These are phyloP conservation scores for Hemicrepidius hirtus DNA, from an alignment of 2,888 invertebrate genomes.

Conservation along the genomic window DNA sequence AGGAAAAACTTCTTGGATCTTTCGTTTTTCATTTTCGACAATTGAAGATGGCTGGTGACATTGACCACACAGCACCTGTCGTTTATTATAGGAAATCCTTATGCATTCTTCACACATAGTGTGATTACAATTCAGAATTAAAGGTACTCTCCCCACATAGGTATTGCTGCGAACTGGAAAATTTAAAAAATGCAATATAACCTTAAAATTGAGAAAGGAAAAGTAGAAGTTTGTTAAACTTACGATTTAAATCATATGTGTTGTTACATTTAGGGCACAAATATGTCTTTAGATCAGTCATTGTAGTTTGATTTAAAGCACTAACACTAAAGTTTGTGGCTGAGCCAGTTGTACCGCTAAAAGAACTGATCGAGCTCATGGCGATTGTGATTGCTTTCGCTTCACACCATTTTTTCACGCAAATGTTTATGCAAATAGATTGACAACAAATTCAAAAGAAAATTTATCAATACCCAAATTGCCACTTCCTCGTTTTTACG, in stretches of 20 bases:
- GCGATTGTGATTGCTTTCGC: too few relatives aligned
- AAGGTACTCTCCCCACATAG: constrained; percentile 71
- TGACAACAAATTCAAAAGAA: too few relatives aligned
- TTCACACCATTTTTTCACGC: too few relatives aligned
- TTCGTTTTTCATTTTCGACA: constrained; percentile 49
- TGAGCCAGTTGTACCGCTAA: neutral
- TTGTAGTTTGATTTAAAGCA: neutral
- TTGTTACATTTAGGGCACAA: constrained; percentile 56
- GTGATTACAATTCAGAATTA: constrained; percentile 81
- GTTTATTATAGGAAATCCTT: constrained; percentile 69
- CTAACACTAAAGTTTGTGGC: neutral
- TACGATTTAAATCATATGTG: constrained; percentile 54
- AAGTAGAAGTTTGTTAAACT: constrained; percentile 31
- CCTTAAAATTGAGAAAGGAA: constrained; percentile 23
- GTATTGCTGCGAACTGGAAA: constrained; percentile 54
- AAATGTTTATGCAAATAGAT: too few relatives aligned
- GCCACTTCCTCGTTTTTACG: too few relatives aligned
- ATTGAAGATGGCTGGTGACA: constrained; percentile 71
- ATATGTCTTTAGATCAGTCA: constrained; percentile 25
- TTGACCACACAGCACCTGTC: constrained; percentile 71
- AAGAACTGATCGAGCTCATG: constrained; percentile 6
- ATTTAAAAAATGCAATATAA: constrained; percentile 40
- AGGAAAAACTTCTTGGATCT: constrained; percentile 64
- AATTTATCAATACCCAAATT: too few relatives aligned
- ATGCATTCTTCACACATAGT: constrained; percentile 81